Conservation (phyloP, 2,797 vertebrate genomes). For the Remorina albescens region DNA sequence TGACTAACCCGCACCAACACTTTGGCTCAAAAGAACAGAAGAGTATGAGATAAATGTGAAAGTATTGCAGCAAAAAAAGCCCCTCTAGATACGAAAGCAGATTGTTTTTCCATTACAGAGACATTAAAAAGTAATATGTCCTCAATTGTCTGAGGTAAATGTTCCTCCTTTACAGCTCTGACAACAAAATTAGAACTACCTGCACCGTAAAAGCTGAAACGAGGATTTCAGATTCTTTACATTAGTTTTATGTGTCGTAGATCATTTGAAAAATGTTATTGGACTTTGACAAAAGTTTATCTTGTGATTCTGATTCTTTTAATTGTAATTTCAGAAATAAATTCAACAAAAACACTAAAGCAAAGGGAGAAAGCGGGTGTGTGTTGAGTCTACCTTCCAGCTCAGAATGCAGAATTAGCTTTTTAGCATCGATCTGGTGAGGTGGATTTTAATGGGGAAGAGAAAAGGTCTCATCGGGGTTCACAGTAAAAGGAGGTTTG, state of each 20-base stretch:
- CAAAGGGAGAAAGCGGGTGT: too few species aligned
- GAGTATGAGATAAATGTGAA: too few species aligned
- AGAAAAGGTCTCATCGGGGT: not conserved
- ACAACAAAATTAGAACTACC: not conserved
- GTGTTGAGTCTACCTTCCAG: not conserved
- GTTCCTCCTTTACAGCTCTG: not conserved
- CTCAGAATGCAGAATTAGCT: not conserved
- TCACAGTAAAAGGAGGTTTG: not conserved
- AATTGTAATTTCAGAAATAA: too few species aligned
- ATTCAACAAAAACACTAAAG: too few species aligned
- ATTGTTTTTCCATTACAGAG: not conserved
- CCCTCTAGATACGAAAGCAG: not conserved
- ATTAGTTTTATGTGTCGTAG: not conserved
- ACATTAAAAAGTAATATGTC: not conserved
- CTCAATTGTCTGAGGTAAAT: not conserved
- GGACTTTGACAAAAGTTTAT: too few species aligned
- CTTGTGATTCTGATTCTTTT: too few species aligned
- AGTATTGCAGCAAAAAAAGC: not conserved
- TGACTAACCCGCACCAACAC: not conserved
- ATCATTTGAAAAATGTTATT: too few species aligned
- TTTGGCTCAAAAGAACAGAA: not conserved
- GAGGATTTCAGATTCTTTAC: not conserved
- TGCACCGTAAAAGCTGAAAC: not conserved
- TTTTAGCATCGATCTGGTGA: not conserved
- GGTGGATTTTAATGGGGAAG: not conserved